Percentiles rank a stretch among this genome's conserved stretches.
phyloP scores from a whole-genome alignment of 2,797 vertebrate genomes.

The Ispidina picta region DNA sequence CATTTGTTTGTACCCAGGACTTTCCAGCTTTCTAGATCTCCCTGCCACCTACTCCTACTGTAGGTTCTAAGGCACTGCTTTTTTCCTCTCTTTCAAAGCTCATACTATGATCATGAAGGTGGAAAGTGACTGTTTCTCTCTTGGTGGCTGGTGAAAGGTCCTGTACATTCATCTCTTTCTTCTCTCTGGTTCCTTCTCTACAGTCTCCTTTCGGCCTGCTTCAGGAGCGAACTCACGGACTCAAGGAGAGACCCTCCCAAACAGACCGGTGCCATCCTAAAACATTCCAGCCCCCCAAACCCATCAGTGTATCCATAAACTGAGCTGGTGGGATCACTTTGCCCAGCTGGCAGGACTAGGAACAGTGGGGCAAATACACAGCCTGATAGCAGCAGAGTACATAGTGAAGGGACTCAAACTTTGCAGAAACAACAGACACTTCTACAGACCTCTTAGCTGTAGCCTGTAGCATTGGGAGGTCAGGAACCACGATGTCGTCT shows the following conservation, averaged over 20 bases:
- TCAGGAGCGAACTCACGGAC: constrained; percentile 90
- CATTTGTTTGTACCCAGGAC: not conserved
- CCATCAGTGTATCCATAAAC: constrained; percentile 77
- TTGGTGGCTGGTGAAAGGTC: not conserved
- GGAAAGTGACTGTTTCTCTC: constrained; percentile 58
- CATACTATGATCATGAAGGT: constrained; percentile 79
- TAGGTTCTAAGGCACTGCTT: not conserved
- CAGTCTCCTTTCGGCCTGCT: constrained; percentile 94
- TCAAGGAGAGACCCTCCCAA: constrained; percentile 89
- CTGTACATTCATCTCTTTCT: constrained; percentile 76
- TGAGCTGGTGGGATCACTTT: not conserved
- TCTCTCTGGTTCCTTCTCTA: constrained; percentile 86
- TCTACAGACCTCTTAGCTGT: constrained; percentile 41
- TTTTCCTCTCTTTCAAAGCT: constrained; percentile 34
- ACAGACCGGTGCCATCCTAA: constrained; percentile 88
- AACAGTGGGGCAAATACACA: constrained; percentile 65
- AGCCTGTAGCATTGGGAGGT: not conserved
- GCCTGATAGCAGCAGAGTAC: constrained; percentile 42
- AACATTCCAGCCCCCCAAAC: constrained; percentile 81
- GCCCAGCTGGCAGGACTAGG: constrained; percentile 62
- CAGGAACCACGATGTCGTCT: constrained; percentile 20
- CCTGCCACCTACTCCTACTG: not conserved
- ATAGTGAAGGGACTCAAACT: constrained; percentile 77
- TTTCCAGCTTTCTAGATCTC: constrained; percentile 3
- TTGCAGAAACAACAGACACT: constrained; percentile 40